phyloP scores from a whole-genome alignment of 2,113 vertebrate species.

The Telmatochromis sp. region DNA sequence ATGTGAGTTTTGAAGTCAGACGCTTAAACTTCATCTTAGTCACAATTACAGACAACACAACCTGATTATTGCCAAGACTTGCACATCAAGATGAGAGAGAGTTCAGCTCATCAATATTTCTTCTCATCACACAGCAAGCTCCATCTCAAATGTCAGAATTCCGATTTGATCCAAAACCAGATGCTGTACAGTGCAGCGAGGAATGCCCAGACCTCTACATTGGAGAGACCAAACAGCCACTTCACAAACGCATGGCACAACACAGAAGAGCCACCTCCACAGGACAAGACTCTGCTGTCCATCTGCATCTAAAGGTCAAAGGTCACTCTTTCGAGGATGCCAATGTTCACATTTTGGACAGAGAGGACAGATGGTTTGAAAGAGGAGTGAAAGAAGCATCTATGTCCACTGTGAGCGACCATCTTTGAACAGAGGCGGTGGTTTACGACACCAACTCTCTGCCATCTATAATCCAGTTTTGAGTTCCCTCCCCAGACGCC shows the following conservation, averaged over 20 bases:
- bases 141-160: not conserved
- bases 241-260: too few relatives aligned
- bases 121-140: not conserved
- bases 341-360: too few relatives aligned
- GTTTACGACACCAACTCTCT: rapidly evolving
- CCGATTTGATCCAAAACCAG: not conserved
- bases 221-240: too few relatives aligned
- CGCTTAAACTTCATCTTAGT: not conserved
- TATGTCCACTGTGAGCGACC: too few relatives aligned
- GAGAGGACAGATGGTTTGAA: too few relatives aligned
- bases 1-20: not conserved
- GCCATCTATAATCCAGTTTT: not conserved
- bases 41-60: not conserved
- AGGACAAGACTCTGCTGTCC: rapidly evolving
- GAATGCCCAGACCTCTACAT: not conserved
- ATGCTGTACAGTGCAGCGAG: not conserved
- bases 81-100: not conserved
- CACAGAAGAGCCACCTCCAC: too few relatives aligned
- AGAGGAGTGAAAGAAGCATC: too few relatives aligned
- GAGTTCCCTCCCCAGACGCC: rapidly evolving
- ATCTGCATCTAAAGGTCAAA: too few relatives aligned
- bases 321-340: too few relatives aligned
- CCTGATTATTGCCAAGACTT: not conserved
- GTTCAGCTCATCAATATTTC: not conserved
- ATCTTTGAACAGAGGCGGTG: too few relatives aligned